Base-by-base conservation (phyloP, 2,797 vertebrate genomes). In the Bradypodion ventrale region DNA sequence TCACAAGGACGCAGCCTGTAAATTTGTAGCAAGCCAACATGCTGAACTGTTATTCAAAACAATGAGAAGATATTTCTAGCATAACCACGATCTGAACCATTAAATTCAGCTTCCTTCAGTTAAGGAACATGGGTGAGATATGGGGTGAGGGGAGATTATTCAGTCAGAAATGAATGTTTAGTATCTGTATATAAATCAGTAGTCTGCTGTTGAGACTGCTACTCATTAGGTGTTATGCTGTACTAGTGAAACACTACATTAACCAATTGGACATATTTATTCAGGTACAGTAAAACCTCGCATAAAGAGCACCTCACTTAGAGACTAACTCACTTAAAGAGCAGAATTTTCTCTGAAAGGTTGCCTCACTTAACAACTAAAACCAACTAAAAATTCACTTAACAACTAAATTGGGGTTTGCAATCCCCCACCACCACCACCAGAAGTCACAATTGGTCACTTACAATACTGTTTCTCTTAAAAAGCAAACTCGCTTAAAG, bases 141-240 rank as follows among this genome's bases (percentile, higher is more conserved):
- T 42, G 29, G 49, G 3, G 4, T 12, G 44, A 29, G 10, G 4
- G n/a, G 29, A 27, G 19, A 27, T 40, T 52, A 75, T 75, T 80
- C 78, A 81, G 42, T n/a, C 52, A 75, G 72, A 85, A 81, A 76
- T 69, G 72, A 81, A 69, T 75, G 29, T 25, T 68, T 7, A 0
- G 23, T 78, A 32, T 56, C 87, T 79, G 63, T 83, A 62, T 66
- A 42, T 5, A 49, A 76, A 90, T 78, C 52, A 69, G 23, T 60
- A 78, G 77, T 13, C 76, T 42, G 35, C 37, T 79, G 59, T 56
- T 46, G 59, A 84, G 46, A 0, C 16, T 62, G 78, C 70, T 59
- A 88, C 75, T 89, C 75, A 68, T 84, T 73, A 87, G 70, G 29
- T 76, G 29, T 76, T 86, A 49, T 42, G 80, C 66, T 81, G 80